These are phyloP conservation scores for Ctena decussata DNA, from an alignment of 2,888 invertebrate species.

Conservation along the genomic window DNA sequence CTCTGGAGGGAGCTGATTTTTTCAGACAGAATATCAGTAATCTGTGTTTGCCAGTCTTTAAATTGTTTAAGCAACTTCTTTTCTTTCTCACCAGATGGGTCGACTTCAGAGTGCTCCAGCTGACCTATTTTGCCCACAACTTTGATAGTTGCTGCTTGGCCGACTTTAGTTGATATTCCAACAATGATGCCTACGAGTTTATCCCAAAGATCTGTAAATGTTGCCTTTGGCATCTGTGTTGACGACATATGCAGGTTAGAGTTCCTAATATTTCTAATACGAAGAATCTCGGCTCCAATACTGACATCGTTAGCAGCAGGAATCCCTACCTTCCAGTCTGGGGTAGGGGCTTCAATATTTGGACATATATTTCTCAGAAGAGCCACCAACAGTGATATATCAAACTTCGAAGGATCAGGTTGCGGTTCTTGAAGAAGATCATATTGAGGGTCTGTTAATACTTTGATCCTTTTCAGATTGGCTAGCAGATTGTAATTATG, in stretches of 20 bases:
- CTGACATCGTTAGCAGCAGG: neutral
- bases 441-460: conserved; percentile 7
- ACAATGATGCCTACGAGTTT: neutral
- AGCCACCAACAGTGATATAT: conserved; percentile 22
- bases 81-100: neutral
- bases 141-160: neutral
- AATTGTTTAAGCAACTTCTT: neutral
- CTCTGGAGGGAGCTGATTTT: neutral
- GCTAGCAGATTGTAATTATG: neutral
- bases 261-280: neutral
- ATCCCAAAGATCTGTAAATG: neutral
- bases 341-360: neutral
- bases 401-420: conserved; percentile 21
- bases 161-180: neutral
- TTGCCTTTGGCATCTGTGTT: neutral
- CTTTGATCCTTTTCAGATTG: neutral
- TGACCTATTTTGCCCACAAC: neutral
- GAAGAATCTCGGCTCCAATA: neutral
- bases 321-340: neutral
- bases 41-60: neutral
- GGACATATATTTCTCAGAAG: conserved; percentile 22
- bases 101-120: neutral
- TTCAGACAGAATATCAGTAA: neutral
- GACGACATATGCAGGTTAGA: neutral
- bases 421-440: neutral